A percentile compares a stretch with the other conserved stretches of the same genome.
Conservation (phyloP, 2,113 vertebrate species). For the Pionites leucogaster region DNA sequence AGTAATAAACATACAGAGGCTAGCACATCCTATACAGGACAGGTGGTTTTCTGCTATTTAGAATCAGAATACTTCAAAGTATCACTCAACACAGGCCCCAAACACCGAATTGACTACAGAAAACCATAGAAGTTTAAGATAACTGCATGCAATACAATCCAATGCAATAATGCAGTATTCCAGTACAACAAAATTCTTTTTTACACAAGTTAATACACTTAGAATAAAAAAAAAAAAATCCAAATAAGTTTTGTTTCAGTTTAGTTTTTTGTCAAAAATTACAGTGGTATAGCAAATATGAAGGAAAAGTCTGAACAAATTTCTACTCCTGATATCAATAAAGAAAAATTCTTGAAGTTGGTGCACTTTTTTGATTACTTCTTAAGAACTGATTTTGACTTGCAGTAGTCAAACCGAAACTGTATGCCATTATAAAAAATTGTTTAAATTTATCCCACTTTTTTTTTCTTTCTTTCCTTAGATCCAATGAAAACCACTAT, state of each 20-base stretch:
- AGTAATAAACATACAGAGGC: background rate
- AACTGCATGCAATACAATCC: background rate
- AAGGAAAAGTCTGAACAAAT: background rate
- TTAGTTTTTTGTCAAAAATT: background rate
- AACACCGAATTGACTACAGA: background rate
- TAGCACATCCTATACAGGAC: background rate
- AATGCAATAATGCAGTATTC: background rate
- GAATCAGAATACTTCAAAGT: background rate
- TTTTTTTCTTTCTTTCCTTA: background rate
- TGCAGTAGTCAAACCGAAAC: background rate
- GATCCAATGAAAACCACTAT: background rate
- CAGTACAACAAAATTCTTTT: background rate
- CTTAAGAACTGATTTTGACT: background rate
- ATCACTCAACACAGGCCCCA: background rate
- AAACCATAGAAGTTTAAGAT: background rate
- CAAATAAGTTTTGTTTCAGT: background rate
- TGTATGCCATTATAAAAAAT: background rate
- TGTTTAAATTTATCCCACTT: background rate
- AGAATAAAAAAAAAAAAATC: background rate
- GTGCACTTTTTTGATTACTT: background rate
- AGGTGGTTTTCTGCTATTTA: background rate
- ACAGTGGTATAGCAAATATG: background rate
- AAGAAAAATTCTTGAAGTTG: background rate
- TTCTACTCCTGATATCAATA: background rate
- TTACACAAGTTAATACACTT: background rate